A percentile compares a stretch with the other conserved stretches of the same genome.
These are phyloP conservation scores for Nephrotoma flavescens DNA, from an alignment of 2,888 invertebrate species.

Conservation along the genomic window DNA sequence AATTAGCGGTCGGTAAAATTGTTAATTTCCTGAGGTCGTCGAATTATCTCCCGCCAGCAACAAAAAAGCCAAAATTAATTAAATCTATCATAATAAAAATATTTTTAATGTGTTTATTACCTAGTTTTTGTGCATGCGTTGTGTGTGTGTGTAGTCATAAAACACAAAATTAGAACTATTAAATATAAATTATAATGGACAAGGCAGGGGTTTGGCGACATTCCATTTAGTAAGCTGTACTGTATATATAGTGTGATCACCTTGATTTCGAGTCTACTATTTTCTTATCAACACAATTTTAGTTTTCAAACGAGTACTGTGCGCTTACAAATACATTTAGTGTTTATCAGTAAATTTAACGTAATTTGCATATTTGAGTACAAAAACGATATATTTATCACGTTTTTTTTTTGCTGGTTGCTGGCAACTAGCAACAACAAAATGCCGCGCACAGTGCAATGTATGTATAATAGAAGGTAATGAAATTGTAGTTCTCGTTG, in stretches of 20 bases:
- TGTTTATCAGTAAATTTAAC: background rate
- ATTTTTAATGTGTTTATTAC: background rate
- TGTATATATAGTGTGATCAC: background rate
- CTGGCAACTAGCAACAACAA: background rate
- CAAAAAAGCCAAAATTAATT: background rate
- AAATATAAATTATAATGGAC: background rate
- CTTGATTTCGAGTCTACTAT: background rate
- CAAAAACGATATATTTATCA: background rate
- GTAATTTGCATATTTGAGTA: background rate
- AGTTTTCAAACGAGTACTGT: background rate
- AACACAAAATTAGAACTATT: background rate
- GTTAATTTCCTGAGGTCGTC: background rate
- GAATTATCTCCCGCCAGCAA: background rate
- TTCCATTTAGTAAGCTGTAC: background rate
- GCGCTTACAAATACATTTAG: background rate
- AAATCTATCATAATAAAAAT: background rate
- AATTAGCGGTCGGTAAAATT: background rate
- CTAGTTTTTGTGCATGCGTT: background rate
- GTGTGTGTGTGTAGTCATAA: background rate
- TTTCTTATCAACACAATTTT: background rate
- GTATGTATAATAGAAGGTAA: background rate
- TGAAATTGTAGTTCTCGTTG: background rate
- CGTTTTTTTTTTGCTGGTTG: background rate
- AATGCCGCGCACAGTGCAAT: background rate
- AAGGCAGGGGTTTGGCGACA: background rate